Evolutionary conservation across 2,888 invertebrate species (phyloP).

Genomic region (Aleiodes alternator): DNA sequence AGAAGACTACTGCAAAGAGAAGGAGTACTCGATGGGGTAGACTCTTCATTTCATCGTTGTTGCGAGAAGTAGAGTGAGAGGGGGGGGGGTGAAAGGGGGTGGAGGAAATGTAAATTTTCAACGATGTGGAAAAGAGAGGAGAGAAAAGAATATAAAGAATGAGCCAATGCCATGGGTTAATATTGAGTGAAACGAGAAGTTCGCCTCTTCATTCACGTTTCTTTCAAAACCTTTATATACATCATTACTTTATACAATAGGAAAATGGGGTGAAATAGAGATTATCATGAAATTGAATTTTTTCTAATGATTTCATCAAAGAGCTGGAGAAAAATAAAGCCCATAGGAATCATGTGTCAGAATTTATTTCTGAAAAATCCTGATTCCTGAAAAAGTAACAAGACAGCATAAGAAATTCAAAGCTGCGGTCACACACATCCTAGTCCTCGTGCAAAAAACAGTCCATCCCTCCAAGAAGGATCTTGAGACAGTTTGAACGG

Average conservation of each 20-base stretch:
- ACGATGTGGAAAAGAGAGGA: conserved; percentile 72
- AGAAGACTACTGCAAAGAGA: conserved; percentile 43
- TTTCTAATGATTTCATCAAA: too few relatives aligned
- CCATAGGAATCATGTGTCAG: too few relatives aligned
- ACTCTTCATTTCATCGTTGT: conserved; percentile 10
- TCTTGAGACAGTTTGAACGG: conserved; percentile 60
- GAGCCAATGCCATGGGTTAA: conserved; percentile 64
- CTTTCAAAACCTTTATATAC: conserved; percentile 42
- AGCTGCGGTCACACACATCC: conserved; percentile 45
- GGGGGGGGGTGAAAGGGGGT: conserved; percentile 31
- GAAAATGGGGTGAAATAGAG: too few relatives aligned
- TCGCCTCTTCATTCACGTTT: conserved; percentile 52
- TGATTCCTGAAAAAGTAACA: conserved; percentile 15
- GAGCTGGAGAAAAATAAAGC: too few relatives aligned
- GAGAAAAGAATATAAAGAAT: conserved; percentile 74
- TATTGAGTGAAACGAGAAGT: conserved; percentile 67
- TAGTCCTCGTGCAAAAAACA: conserved; percentile 34
- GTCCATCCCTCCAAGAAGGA: background rate
- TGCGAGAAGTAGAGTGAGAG: conserved; percentile 23
- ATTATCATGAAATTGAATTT: too few relatives aligned
- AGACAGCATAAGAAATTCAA: conserved; percentile 49
- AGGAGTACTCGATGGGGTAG: conserved; percentile 32
- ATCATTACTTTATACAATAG: conserved; percentile 43
- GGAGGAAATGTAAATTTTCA: conserved; percentile 75
- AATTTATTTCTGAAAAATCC: background rate